Evolutionary conservation across 2,797 vertebrate species (phyloP), one percentile per base, ranked within the genome.

Genomic region (Acrossocheilus wenchowensis): DNA sequence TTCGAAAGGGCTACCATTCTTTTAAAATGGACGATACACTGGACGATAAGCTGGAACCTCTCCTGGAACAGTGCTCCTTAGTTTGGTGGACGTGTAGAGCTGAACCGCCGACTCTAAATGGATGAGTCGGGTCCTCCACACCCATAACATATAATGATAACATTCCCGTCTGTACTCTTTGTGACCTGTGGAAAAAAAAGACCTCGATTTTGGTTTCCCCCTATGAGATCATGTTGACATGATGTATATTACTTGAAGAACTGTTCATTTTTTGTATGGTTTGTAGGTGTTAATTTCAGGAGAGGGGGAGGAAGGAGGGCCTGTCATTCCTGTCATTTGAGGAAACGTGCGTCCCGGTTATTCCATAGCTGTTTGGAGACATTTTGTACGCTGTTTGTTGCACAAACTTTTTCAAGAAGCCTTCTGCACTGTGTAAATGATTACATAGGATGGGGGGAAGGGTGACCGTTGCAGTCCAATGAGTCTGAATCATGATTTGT

Each of bases 381-480:
- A 92, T 95, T 94, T 95, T 95, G 92, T 94, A 95, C 87, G 93
- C 96, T 93, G 94, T 96, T 95, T 94, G 94, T 96, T 96, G 96
- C 96, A 96, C 96, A 96, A 95, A 95, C 92, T 92, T 94, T 95
- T 95, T 95, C 92, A 90, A 96, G 93, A 95, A 95, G 94, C 96
- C 95, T 96, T 96, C 95, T 96, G 95, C 95, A 96, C 95, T 95
- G 95, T 96, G 96, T 96, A 95, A 94, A 95, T 90, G 92, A 87
- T 90, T 93, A 92, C 90, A 92, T 91, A 89, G 89, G 92, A 91
- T 90, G 90, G 89, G 84, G 86, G 84, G 87, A 68, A 86, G 87
- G 86, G 34, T 36, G 81, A 89, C 92, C 79, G 89, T 91, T 91
- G 91, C 91, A 90, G 93, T 94, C 92, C 89, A 92, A 90, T 92